Evolutionary conservation across 2,113 vertebrate species (phyloP), one percentile per base, ranked within the genome.

Genomic region (Plectropomus leopardus): DNA sequence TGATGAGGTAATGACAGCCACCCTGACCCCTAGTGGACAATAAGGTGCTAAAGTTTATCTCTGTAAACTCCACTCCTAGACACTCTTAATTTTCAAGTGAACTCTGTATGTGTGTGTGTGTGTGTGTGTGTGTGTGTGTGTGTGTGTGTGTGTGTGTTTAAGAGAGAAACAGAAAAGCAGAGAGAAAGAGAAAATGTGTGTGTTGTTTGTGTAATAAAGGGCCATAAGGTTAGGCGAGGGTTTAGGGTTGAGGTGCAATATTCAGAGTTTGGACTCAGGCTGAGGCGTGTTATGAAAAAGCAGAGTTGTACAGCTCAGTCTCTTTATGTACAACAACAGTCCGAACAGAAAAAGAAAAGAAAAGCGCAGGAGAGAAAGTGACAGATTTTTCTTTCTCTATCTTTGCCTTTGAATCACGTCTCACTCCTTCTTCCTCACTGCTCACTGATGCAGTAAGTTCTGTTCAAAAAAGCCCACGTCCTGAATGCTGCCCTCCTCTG

Each of bases 21-120:
- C 85, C 77, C 80, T 79, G 82, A 88, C 80, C 81, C 83, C 69
- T 76, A 86, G 36, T 51, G 85, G 85, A 80, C 82, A 83, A 91
- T 94, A 93, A 94, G 92, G 92, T 94, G 93, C 93, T 90, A 90
- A 92, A 67, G 65, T 80, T 89, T 72, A 86, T 86, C 83, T 85
- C 44, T 79, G 89, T 90, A 90, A 92, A 94, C 92, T 83, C 83
- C 78, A 68, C 50, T 70, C 72, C 50, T 57, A 79, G 76, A 82
- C 83, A 80, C 84, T 77, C 54, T 36, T 61, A 61, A 76, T 55
- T 80, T 86, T 88, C 85, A 87, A 88, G 83, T 84, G 67, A 90
- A 53, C 51, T 34, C 34, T 61, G 66, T 47, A 80, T 78, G 60
- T 82, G 74, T 85, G 21, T 64, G 16, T 84, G 26, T 74, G 54